phyloP scores from a whole-genome alignment of 2,888 invertebrate genomes.

The Agrotis ipsilon region DNA sequence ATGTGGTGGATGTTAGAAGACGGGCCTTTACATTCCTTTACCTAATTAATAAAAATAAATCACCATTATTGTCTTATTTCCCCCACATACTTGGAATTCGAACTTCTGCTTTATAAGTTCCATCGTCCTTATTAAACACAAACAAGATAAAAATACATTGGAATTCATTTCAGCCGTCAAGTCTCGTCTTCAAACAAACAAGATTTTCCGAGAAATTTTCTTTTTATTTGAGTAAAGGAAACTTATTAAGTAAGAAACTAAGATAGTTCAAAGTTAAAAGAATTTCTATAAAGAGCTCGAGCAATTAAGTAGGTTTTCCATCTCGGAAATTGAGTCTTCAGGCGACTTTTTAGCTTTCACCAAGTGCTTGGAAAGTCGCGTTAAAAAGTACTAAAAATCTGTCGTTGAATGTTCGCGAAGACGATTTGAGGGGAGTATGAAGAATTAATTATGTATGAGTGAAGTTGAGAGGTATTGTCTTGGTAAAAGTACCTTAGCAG shows the following conservation, averaged over 20 bases:
- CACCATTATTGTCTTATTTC: background rate
- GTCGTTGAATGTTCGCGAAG: constrained; percentile 39
- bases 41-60: background rate
- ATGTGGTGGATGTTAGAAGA: constrained; percentile 21
- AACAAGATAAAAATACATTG: background rate
- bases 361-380: constrained; percentile 41
- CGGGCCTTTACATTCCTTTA: constrained; percentile 11
- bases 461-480: constrained; percentile 37
- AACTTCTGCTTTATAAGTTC: too few relatives aligned
- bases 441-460: constrained; percentile 55
- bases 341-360: constrained; percentile 47
- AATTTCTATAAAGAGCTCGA: constrained; percentile 36
- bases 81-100: too few relatives aligned
- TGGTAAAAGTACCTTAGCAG: constrained; percentile 17
- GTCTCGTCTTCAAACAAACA: constrained; percentile 6
- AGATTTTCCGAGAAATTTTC: background rate
- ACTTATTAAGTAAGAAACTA: constrained; percentile 38
- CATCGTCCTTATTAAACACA: background rate
- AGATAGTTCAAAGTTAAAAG: constrained; percentile 49
- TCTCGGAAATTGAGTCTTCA: constrained; percentile 59
- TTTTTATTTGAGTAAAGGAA: constrained; percentile 25
- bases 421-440: constrained; percentile 34
- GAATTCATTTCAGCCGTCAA: constrained; percentile 11
- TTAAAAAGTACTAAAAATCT: constrained; percentile 58
- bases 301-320: constrained; percentile 57